Conservation (phyloP, 37 sponge, comb jelly and placozoan species). For the Oopsacas minuta region DNA sequence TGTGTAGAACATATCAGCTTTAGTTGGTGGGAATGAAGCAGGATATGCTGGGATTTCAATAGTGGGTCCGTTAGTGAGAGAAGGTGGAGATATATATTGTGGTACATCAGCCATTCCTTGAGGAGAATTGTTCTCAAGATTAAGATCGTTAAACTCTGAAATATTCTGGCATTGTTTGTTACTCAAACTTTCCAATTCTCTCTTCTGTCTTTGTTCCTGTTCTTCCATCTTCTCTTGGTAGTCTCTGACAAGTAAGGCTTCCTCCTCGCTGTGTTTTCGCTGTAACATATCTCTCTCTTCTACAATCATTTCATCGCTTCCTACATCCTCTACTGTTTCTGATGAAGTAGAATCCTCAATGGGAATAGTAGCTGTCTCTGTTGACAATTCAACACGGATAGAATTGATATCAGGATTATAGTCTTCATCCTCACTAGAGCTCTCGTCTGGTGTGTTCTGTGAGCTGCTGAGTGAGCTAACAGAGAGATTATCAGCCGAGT, state of each 20-base stretch:
- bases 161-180: not conserved
- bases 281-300: not conserved
- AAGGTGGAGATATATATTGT: not conserved
- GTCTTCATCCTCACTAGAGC: not conserved
- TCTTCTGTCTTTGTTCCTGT: not conserved
- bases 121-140: not conserved
- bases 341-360: not conserved
- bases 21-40: not conserved
- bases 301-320: not conserved
- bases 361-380: not conserved
- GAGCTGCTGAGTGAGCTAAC: not conserved
- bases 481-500: not conserved
- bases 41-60: not conserved
- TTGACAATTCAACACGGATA: not conserved
- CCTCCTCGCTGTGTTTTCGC: constrained; percentile 6
- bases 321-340: not conserved
- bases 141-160: not conserved
- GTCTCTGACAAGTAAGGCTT: not conserved
- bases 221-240: not conserved
- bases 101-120: not conserved
- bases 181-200: not conserved
- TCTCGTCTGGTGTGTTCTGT: not conserved
- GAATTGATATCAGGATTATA: not conserved
- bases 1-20: constrained; percentile 7
- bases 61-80: not conserved